Evolutionary conservation across 2,888 invertebrate species (phyloP), one percentile per base, ranked within the genome.

Genomic region (Caradrina kadenii): DNA sequence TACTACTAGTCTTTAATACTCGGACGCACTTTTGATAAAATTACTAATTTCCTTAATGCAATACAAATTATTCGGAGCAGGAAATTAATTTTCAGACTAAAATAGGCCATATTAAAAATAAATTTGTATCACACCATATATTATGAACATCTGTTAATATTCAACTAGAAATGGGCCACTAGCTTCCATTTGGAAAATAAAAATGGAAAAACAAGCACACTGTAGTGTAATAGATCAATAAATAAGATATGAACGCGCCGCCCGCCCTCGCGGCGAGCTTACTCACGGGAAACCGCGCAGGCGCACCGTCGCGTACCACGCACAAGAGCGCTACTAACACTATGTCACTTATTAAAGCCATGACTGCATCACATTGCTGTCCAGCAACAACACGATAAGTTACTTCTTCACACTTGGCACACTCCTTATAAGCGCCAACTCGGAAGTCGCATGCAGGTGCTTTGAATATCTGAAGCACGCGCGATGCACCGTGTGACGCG

Each of bases 231-330:
- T 78, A 82, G 83, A 83, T 81, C 76, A 82, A 76, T 79, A 82
- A 74, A 76, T 72, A 63, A 72, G 58, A 56, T 54, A 71, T 71
- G 56, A 56, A 70, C 54, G 73, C 83, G 84, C 89, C 94, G 93
- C 94, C 94, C 94, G 94, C 94, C 93, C 92, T 88, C 69, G 86
- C 84, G 62, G 69, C 56, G 68, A 84, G 86, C 87, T 85, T 85
- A 94, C 96, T 96, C 89, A 96, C 96, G 85, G 96, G 95, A 90
- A 96, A 94, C 87, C 91, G 93, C 92, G 96, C 96, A 88, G 95
- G 91, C 92, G 94, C 92, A 83, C 89, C 93, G 89, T 88, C 88
- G 82, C 92, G 94, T 87, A 95, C 90, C 90, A 91, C 91, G 87
- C 91, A 89, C 82, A 94, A 82, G 85, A 94, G 84, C 85, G 91